Evolutionary conservation across 2,888 invertebrate genomes (phyloP), one percentile per base, ranked within the genome.

Genomic region (Dynastes tityus): DNA sequence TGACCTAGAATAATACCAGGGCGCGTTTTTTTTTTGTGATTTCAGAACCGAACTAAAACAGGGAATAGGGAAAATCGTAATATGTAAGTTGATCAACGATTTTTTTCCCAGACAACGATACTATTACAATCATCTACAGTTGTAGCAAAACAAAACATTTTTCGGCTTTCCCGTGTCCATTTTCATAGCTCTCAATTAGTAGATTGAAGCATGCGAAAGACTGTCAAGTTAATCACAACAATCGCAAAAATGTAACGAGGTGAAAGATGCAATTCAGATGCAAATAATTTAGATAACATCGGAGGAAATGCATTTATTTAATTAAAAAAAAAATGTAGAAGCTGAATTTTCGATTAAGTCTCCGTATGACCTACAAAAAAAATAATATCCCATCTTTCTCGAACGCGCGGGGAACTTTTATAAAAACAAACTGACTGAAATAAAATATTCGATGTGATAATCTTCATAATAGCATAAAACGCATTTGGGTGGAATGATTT

Each of bases 401-500:
- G 37, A 29, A 64, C 32, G 32, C 37, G 8, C 37, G n/a, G 27
- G 29, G 61, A 22, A 29, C 61, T 61, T 67, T 67, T 45, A 40
- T 40, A 67, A 67, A 67, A 67, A 67, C 67, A 67, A 67, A 67
- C 67, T 67, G 67, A 67, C 67, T 67, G 40, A 67, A 67, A 67
- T 67, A 67, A 67, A 67, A 67, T 67, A 45, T 67, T 45, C 67
- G 16, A 67, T 22, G 40, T 67, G 67, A 67, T 67, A 67, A 67
- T 67, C 67, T 67, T 45, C 53, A 53, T 51, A 70, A 70, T 55
- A 45, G 55, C 51, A 53, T 16, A 22, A 70, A 53, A 70, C 29
- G 27, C 70, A 27, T 70, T 70, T 70, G 51, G 32, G 70, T 53
- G 70, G 70, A 70, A 70, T 70, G 70, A 70, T 70, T 70, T 70